Base-by-base conservation (phyloP, 2,888 invertebrate species). In the Drepana falcataria region DNA sequence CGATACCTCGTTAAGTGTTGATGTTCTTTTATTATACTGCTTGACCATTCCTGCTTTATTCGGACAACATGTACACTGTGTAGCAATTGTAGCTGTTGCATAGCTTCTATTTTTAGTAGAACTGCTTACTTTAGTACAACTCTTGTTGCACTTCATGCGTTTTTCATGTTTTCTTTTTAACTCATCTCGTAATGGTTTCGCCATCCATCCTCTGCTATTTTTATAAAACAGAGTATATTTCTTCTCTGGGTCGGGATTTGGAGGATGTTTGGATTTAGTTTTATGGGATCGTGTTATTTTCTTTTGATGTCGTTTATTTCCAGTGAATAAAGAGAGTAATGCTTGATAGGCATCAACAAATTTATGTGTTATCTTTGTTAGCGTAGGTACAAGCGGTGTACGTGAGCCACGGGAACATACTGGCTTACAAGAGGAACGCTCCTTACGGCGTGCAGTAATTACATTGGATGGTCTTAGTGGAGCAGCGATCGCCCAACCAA, bases 161-260 rank as follows among this genome's bases (percentile, higher is more conserved):
- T n/a, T 48, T 48, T 33, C 6, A 53, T 55, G 61, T 55, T 53
- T 47, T 59, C 56, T 61, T 59, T 41, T 51, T 49, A 59, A 48
- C 49, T 54, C 51, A 53, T 53, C 59, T 34, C 51, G 59, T 55
- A 65, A 37, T 35, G 75, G 71, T 67, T 80, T 80, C 58, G 77
- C 71, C n/a, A 78, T 60, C 77, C 82, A 78, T 7, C 80, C 78
- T 65, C 71, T 75, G 6, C 64, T 59, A 2, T 58, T 53, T 9
- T 65, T 59, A 63, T 71, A 73, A 49, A 59, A 73, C 33, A 79
- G 59, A 34, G 63, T 64, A 53, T 79, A 81, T 59, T 59, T 71
- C 49, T 60, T 77, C 35, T 49, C 59, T 21, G 71, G 70, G 57
- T 75, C 66, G 33, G 76, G 73, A 55, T 68, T 59, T 53, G 47